These are phyloP conservation scores for Enteromius paludinosus DNA, from an alignment of 2,797 vertebrate genomes.

Conservation along the genomic window DNA sequence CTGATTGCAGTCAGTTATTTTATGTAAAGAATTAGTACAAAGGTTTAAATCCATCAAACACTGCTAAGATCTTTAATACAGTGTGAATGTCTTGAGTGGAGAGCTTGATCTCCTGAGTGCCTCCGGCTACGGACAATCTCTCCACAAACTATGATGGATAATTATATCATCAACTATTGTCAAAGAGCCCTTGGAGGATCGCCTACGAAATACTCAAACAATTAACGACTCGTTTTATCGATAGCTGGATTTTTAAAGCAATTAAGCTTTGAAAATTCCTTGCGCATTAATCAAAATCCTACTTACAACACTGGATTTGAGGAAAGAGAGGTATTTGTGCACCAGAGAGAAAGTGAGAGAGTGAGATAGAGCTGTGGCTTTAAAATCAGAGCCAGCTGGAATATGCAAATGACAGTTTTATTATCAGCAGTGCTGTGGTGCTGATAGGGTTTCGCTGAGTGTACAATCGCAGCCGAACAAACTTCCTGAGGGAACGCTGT, in stretches of 20 bases:
- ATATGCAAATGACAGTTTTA: constrained; percentile 35
- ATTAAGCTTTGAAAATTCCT: constrained; percentile 45
- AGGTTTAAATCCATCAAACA: constrained; percentile 18
- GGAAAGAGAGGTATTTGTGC: background rate
- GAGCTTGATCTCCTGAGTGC: constrained; percentile 22
- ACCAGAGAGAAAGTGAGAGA: background rate
- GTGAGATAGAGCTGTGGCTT: constrained; percentile 7
- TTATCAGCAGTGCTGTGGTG: constrained; percentile 11
- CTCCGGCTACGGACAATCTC: constrained; percentile 35
- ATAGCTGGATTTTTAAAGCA: constrained; percentile 45
- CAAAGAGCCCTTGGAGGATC: constrained; percentile 52
- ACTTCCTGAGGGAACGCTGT: constrained; percentile 55
- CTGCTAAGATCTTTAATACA: background rate
- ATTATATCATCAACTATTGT: constrained; percentile 56
- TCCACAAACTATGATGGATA: constrained; percentile 44
- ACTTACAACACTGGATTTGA: constrained; percentile 2
- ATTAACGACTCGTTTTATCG: constrained; percentile 52
- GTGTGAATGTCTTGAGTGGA: constrained; percentile 29
- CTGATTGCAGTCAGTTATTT: background rate
- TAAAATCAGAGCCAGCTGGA: constrained; percentile 35
- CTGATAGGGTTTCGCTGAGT: constrained; percentile 38
- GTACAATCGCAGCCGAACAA: constrained; percentile 46
- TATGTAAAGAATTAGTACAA: background rate
- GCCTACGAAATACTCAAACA: constrained; percentile 46
- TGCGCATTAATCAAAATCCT: constrained; percentile 42